Base-by-base conservation (phyloP, 2,888 invertebrate genomes). In the Euclidia mi region DNA sequence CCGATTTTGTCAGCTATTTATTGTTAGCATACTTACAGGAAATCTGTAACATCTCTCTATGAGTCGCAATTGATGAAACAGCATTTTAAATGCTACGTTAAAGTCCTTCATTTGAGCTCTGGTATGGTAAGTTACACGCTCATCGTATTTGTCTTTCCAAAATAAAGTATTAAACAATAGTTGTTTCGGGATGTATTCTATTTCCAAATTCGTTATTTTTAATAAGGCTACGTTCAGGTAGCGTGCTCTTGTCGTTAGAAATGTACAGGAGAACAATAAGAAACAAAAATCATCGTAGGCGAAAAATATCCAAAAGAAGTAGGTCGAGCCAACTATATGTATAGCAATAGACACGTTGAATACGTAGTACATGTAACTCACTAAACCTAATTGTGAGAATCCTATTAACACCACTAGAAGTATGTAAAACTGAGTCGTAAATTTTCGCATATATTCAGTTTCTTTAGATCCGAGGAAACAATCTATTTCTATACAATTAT, bases 171-270 rank as follows among this genome's bases (percentile, higher is more conserved):
- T 72, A 25, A 88, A 85, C 3, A 86, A 28, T 10, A 81, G 70
- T 52, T 83, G 76, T n/a, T 80, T 76, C 0, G 87, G 85, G 37
- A 92, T 69, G 44, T 86, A 84, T 1, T 82, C 68, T 2, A 77
- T 50, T 10, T 88, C 81, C 32, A 90, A 71, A 0, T 84, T 71
- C 1, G 82, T 80, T 0, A 71, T 52, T 65, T 88, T 90, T 50
- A 89, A 78, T 37, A 92, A 65, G 12, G 89, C 83, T 0, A 88
- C 75, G 50, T 92, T 92, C 2, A 92, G 49, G 31, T 86, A 91
- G 17, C 82, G 78, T n/a, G 77, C 67, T 64, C 92, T 79, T 29
- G 84, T 51, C 1, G 78, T 74, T 3, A 88, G 42, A 29, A 81
- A 84, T 0, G 69, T 64, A 37, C 58, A 79, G 11, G 75, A 64